These are phyloP conservation scores for Ophraella communa DNA, from an alignment of 2,888 invertebrate genomes.

Conservation along the genomic window DNA sequence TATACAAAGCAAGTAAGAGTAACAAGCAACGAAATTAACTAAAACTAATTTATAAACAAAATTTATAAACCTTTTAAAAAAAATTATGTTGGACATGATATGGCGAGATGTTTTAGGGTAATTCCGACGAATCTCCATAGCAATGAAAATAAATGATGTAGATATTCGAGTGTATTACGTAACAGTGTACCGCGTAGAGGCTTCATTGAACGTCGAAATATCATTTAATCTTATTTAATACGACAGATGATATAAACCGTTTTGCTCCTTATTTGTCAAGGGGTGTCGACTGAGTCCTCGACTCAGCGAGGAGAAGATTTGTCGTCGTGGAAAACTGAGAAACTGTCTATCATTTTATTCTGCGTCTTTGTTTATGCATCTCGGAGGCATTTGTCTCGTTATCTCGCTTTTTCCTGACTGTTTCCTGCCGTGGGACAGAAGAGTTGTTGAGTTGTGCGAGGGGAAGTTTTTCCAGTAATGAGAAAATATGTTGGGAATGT, in stretches of 20 bases:
- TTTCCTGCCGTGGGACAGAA: constrained; percentile 9
- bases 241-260: constrained; percentile 36
- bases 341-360: constrained; percentile 24
- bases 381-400: constrained; percentile 23
- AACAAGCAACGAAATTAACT: no score
- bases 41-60: no score
- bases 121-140: no score
- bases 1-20: neutral
- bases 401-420: constrained; percentile 21
- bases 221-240: constrained; percentile 33
- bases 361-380: constrained; percentile 25
- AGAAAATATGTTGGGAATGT: neutral
- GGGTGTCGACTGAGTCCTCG: constrained; percentile 9
- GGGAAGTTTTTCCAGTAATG: neutral
- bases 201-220: constrained; percentile 29
- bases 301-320: constrained; percentile 3
- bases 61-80: no score
- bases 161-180: neutral
- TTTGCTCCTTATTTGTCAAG: constrained; percentile 33
- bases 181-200: constrained; percentile 5
- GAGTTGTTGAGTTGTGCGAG: constrained; percentile 2
- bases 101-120: no score
- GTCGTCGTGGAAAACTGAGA: constrained; percentile 16
- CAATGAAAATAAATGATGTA: neutral
- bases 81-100: no score